Percentiles rank a stretch among this genome's conserved stretches.
Evolutionary conservation across 2,888 invertebrate species (phyloP).

Genomic region (Pemphredon lugubris): DNA sequence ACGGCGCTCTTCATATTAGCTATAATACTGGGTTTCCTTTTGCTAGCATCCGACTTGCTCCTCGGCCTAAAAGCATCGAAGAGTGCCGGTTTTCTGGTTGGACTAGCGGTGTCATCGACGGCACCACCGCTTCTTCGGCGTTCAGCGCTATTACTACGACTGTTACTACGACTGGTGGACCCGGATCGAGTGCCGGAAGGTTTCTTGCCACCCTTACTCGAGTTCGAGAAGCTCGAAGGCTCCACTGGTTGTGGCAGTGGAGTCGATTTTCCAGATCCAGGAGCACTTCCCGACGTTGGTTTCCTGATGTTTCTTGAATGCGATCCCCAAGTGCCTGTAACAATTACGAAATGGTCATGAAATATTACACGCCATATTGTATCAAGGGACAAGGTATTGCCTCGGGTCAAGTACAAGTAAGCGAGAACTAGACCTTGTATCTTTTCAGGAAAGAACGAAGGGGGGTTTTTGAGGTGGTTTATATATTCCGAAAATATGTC

Average conservation of each 20-base stretch:
- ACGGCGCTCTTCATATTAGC: constrained; percentile 92
- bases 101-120: constrained; percentile 84
- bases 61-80: constrained; percentile 91
- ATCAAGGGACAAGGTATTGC: no score
- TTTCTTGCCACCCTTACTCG: constrained; percentile 72
- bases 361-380: no score
- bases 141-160: constrained; percentile 77
- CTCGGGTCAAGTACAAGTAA: no score
- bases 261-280: constrained; percentile 77
- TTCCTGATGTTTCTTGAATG: constrained; percentile 75
- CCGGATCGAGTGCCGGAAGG: constrained; percentile 79
- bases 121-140: constrained; percentile 71
- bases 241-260: constrained; percentile 73
- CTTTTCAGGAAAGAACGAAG: no score
- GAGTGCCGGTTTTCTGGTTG: constrained; percentile 88
- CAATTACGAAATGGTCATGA: no score
- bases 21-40: constrained; percentile 87
- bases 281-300: constrained; percentile 73
- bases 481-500: no score
- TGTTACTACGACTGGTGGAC: constrained; percentile 78
- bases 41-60: constrained; percentile 89
- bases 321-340: constrained; percentile 77
- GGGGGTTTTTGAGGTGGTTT: no score
- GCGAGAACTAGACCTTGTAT: no score
- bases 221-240: constrained; percentile 70